Conservation (phyloP, 2,888 invertebrate species). For the Shargacucullia verbasci region DNA sequence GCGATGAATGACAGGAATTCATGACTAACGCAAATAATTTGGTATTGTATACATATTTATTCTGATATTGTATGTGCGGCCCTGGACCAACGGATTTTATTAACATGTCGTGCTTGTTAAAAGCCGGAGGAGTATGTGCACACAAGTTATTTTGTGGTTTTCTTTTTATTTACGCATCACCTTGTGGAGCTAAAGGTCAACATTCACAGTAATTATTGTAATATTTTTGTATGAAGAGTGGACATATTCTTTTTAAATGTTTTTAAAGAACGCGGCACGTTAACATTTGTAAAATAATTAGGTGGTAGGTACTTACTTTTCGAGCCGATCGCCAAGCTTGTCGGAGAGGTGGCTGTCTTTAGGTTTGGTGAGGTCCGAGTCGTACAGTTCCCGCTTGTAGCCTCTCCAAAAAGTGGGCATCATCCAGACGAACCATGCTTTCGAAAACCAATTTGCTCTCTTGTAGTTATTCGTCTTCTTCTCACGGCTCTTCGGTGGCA, state of each 20-base stretch:
- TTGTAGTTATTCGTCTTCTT: conserved; percentile 84
- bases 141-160: conserved; percentile 35
- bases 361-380: conserved; percentile 92
- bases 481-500: conserved; percentile 83
- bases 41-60: conserved; percentile 17
- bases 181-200: conserved; percentile 65
- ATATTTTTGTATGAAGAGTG: not conserved
- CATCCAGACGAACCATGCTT: conserved; percentile 87
- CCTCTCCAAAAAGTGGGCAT: conserved; percentile 89
- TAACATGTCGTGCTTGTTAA: conserved; percentile 54
- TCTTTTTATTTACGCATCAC: conserved; percentile 61
- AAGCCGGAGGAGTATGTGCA: conserved; percentile 36
- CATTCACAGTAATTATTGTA: conserved; percentile 37
- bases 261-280: no score
- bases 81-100: conserved; percentile 56
- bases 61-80: conserved; percentile 44
- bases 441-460: conserved; percentile 80
- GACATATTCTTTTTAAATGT: no score
- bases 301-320: conserved; percentile 88
- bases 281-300: no score
- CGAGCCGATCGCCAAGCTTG: conserved; percentile 90
- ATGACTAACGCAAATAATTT: conserved; percentile 19
- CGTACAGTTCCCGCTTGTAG: conserved; percentile 90
- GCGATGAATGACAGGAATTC: conserved; percentile 12
- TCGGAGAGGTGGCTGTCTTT: conserved; percentile 91